Evolutionary conservation across 1,140 invertebrate genomes (phyloP), one percentile per base, ranked within the genome.

Genomic region (Leptinotarsa lineolata): DNA sequence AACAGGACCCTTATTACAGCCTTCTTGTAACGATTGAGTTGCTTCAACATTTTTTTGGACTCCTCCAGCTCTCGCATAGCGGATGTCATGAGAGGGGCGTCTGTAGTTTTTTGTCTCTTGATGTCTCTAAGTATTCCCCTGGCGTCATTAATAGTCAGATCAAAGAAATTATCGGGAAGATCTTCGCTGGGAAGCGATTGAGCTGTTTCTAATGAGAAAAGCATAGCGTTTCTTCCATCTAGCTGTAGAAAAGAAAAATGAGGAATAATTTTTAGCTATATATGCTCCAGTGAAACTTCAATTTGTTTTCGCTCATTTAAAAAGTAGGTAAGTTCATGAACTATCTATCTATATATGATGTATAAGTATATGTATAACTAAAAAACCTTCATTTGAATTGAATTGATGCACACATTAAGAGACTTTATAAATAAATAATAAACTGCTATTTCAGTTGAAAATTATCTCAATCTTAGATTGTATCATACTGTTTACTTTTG

Each of bases 91-190:
- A 96, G 80, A 11, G 91, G 92, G 44, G 88, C 88, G n/a, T 86
- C 84, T 68, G 88, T 85, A 46, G 86, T 79, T 45, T 90, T 87
- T 67, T 87, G 86, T 81, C 88, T 88, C 82, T 90, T 90, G 21
- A 93, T 86, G 80, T 95, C 92, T 60, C 88, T 85, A 39, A 94
- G 85, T 16, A 96, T 85, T 81, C 86, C 88, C 78, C 89, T 89
- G 0, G 94, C 88, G 86, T 96, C 94, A 71, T 91, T 88, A 21
- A 93, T 86, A 21, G 93, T 94, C 18, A 95, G 81, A 73, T 95
- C 92, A 85, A 92, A 97, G 81, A 96, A 96, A 76, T 92, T 92
- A 84, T 96, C 94, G 16, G 93, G 90, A 44, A 93, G 81, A 72
- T 94, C 92, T 72, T 91, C 88, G 68, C 77, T 79, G 2, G 86